Conservation (phyloP, 2,797 vertebrate species). For the Ataeniobius toweri region DNA sequence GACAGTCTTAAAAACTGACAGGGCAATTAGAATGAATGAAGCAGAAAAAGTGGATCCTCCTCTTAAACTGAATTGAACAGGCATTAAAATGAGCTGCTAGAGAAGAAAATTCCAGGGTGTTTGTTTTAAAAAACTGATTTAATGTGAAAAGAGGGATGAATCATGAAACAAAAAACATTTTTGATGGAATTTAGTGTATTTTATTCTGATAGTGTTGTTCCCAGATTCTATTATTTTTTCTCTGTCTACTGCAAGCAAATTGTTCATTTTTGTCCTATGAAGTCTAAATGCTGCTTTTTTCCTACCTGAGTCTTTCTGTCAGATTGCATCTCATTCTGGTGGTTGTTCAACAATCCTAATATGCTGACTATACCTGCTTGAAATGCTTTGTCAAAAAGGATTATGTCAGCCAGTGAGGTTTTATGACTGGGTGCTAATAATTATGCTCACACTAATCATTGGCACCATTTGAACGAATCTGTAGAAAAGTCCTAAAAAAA, state of each 20-base stretch:
- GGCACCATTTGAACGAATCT: neutral
- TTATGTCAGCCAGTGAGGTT: slow-evolving; percentile 26
- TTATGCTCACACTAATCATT: neutral
- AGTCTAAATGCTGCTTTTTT: neutral
- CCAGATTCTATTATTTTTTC: neutral
- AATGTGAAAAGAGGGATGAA: neutral
- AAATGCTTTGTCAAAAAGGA: slow-evolving; percentile 24
- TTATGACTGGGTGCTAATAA: slow-evolving; percentile 12
- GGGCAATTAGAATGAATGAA: slow-evolving; percentile 12
- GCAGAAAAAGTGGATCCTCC: slow-evolving; percentile 9
- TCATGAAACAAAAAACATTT: neutral
- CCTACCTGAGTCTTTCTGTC: slow-evolving; percentile 24
- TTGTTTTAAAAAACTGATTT: neutral
- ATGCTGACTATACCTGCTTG: slow-evolving; percentile 27
- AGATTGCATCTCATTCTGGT: slow-evolving; percentile 6
- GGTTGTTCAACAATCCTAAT: slow-evolving; percentile 15
- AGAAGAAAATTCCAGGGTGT: neutral
- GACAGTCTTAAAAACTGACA: neutral
- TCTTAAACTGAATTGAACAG: slow-evolving; percentile 8
- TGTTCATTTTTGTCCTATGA: neutral
- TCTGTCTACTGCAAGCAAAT: too few species aligned
- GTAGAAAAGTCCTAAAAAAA: neutral
- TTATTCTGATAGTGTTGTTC: neutral
- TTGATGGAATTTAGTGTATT: neutral
- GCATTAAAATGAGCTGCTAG: neutral